Conservation (phyloP, 2,888 invertebrate genomes). For the Sphinx pinastri region DNA sequence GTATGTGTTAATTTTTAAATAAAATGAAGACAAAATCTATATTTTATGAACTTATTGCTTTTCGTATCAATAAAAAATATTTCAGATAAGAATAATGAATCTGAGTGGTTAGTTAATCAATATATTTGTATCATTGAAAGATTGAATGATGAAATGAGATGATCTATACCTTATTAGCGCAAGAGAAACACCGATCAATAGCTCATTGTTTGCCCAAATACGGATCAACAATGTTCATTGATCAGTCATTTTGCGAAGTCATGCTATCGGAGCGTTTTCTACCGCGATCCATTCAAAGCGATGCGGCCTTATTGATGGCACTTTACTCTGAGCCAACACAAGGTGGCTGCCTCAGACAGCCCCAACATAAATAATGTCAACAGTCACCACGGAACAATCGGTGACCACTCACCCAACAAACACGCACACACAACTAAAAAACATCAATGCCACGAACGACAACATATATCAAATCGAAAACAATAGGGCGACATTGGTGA, state of each 20-base stretch:
- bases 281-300: constrained; percentile 11
- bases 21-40: no score
- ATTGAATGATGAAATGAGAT: not conserved
- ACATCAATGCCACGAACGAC: constrained; percentile 71
- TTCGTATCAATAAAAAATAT: no score
- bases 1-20: no score
- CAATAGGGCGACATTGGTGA: constrained; percentile 80
- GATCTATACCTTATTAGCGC: not conserved
- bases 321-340: constrained; percentile 42
- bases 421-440: constrained; percentile 32
- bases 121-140: not conserved
- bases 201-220: constrained; percentile 17
- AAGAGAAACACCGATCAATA: constrained; percentile 11
- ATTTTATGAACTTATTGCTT: no score
- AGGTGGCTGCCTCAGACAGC: constrained; percentile 42
- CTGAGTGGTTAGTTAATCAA: no score
- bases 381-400: constrained; percentile 63
- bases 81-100: no score
- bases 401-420: constrained; percentile 65
- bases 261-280: not conserved
- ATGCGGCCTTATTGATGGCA: constrained; percentile 34
- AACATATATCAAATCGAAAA: constrained; percentile 82
- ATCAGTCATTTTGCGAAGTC: constrained; percentile 20
- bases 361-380: constrained; percentile 72
- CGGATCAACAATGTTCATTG: constrained; percentile 18